phyloP scores from a whole-genome alignment of 53 echinoderm and acorn worm species.

The Hippasteria phrygiana region DNA sequence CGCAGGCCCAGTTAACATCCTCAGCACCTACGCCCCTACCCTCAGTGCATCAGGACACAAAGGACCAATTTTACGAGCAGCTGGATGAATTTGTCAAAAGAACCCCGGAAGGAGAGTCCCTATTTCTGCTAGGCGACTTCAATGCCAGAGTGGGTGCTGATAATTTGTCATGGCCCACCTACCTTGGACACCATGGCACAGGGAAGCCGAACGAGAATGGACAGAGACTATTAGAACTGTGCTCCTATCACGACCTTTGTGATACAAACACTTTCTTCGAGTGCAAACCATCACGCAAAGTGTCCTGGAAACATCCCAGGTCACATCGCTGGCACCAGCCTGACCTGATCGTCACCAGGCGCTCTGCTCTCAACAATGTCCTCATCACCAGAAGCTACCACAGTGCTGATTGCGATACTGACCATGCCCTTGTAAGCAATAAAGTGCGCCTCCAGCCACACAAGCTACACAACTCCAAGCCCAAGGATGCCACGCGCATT shows the following conservation, averaged over 20 bases:
- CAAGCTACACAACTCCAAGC: slow-evolving; percentile 18
- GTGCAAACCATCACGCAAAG: too few species aligned
- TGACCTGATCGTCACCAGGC: slow-evolving; percentile 29
- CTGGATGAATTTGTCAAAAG: too few species aligned
- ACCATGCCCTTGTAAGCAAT: slow-evolving; percentile 62
- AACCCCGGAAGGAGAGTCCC: too few species aligned
- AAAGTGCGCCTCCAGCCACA: slow-evolving; percentile 43
- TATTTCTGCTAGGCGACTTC: too few species aligned
- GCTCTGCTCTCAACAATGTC: neutral
- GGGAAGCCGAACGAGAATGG: too few species aligned
- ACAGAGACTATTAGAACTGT: too few species aligned
- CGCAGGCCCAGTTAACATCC: slow-evolving; percentile 35
- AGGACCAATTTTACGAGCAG: slow-evolving; percentile 68
- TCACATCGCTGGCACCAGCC: slow-evolving; percentile 59
- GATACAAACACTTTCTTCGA: too few species aligned
- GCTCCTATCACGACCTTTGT: too few species aligned
- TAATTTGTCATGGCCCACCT: too few species aligned
- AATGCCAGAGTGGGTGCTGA: too few species aligned
- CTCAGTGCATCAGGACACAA: slow-evolving; percentile 7
- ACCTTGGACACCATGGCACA: too few species aligned
- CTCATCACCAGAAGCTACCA: neutral
- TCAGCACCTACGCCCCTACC: slow-evolving; percentile 62
- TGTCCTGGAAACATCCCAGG: slow-evolving; percentile 43
- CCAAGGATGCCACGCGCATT: slow-evolving; percentile 22
- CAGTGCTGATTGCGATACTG: slow-evolving; percentile 65